phyloP scores from a whole-genome alignment of 2,113 vertebrate genomes.

The Microcebus murinus region DNA sequence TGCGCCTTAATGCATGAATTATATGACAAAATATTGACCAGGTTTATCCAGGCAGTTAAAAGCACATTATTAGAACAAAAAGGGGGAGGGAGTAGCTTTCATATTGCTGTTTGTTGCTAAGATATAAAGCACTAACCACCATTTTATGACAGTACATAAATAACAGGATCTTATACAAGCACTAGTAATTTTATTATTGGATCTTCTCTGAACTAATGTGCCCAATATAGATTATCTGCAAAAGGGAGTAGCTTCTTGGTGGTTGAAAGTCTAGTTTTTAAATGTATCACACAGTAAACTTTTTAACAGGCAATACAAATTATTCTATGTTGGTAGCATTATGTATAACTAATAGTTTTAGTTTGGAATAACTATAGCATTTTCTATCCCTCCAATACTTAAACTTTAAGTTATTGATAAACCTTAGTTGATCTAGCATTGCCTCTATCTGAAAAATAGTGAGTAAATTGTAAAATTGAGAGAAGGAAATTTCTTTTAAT shows the following conservation, averaged over 20 bases:
- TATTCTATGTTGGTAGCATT: neutral
- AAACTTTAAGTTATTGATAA: neutral
- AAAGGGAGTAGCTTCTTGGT: neutral
- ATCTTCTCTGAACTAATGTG: constrained; percentile 10
- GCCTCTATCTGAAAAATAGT: neutral
- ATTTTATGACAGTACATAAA: neutral
- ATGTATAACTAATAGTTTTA: neutral
- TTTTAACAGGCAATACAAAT: constrained; percentile 15
- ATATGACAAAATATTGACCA: neutral
- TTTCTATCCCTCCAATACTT: neutral
- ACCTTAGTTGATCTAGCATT: neutral
- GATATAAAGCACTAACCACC: neutral
- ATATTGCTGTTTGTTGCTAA: constrained; percentile 2
- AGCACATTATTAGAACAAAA: neutral
- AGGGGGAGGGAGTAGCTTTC: neutral
- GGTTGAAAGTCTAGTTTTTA: constrained; percentile 23
- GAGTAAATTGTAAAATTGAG: neutral
- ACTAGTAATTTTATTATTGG: constrained; percentile 2
- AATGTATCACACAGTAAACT: neutral
- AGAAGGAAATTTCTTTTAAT: neutral
- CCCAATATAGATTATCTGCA: neutral
- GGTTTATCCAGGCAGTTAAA: constrained; percentile 22
- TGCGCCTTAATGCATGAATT: neutral
- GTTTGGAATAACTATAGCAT: neutral
- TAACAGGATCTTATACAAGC: neutral